phyloP scores from a whole-genome alignment of 2,113 vertebrate genomes.

The human (Homo sapiens) region GRCh38 chr7:84539001-84539500 shows the following conservation, averaged over 20 bases:
- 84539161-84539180: not conserved
- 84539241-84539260: not conserved
- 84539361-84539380: not conserved
- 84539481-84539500: conserved; percentile 58
- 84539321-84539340: not conserved
- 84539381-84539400: not conserved
- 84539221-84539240: not conserved
- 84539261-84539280: not conserved
- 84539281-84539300: not conserved
- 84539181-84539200: not conserved
- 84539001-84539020: not conserved
- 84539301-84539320: not conserved
- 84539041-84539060: not conserved
- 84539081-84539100: not conserved
- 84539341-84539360: not conserved
- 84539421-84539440: not conserved
- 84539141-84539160: not conserved
- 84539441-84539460: conserved; percentile 9
- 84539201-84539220: not conserved
- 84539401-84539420: not conserved
- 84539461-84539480: not conserved
- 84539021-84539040: not conserved
- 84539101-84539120: not conserved
- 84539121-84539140: not conserved
- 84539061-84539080: conserved; percentile 25